Conservation (phyloP, 2,888 invertebrate species). For the Brenthis hecate region DNA sequence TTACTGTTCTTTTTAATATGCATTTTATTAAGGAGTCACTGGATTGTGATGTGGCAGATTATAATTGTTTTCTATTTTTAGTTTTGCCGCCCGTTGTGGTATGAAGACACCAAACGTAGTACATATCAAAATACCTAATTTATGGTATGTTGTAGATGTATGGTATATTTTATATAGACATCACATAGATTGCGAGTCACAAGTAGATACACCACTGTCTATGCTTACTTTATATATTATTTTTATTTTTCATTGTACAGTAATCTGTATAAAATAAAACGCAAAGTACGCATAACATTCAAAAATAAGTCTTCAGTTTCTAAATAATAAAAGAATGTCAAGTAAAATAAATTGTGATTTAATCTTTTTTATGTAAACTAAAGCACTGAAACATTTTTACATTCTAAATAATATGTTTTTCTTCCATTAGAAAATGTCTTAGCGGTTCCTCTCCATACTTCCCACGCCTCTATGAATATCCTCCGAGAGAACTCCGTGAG, state of each 20-base stretch:
- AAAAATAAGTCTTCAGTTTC: slow-evolving; percentile 15
- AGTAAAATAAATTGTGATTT: slow-evolving; percentile 4
- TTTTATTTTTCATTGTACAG: slow-evolving; percentile 4
- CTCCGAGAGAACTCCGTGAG: slow-evolving; percentile 49
- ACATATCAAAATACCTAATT: slow-evolving; percentile 44
- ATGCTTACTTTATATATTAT: slow-evolving; percentile 21
- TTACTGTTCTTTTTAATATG: slow-evolving; percentile 35
- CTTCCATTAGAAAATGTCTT: slow-evolving; percentile 53
- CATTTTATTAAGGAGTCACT: slow-evolving; percentile 42
- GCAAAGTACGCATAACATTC: neutral
- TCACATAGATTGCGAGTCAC: slow-evolving; percentile 49
- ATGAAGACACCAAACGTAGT: slow-evolving; percentile 58
- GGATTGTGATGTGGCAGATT: slow-evolving; percentile 27
- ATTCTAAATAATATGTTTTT: slow-evolving; percentile 35
- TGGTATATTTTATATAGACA: slow-evolving; percentile 48
- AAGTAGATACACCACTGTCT: slow-evolving; percentile 50
- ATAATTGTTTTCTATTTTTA: slow-evolving; percentile 65
- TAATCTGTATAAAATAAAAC: slow-evolving; percentile 1
- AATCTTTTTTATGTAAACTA: slow-evolving; percentile 4
- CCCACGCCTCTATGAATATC: slow-evolving; percentile 67
- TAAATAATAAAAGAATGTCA: slow-evolving; percentile 9
- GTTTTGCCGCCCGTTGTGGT: slow-evolving; percentile 77
- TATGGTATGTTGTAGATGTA: slow-evolving; percentile 58
- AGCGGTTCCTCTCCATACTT: slow-evolving; percentile 62
- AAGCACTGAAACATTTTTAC: slow-evolving; percentile 1